Evolutionary conservation across 2,113 vertebrate species (phyloP).

Genomic region (Nothocercus julius): DNA sequence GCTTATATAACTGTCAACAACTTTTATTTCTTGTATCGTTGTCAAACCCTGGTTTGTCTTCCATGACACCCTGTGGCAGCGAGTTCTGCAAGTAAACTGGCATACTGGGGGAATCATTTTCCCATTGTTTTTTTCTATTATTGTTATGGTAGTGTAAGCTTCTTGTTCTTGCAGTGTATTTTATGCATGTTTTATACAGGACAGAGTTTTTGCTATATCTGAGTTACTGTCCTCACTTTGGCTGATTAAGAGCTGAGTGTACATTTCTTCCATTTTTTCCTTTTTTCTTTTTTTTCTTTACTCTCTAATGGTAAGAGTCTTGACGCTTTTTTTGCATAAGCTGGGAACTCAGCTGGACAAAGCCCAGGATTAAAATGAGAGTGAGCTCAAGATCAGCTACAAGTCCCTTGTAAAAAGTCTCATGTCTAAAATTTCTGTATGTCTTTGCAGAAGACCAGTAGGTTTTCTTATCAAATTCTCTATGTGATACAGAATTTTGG

Average conservation of each 20-base stretch:
- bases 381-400: neutral
- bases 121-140: no score
- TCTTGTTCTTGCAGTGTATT: neutral
- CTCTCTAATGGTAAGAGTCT: neutral
- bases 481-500: neutral
- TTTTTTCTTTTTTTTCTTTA: neutral
- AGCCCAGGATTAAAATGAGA: neutral
- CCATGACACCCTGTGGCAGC: neutral
- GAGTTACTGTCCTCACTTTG: neutral
- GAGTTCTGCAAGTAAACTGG: neutral
- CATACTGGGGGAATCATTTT: neutral
- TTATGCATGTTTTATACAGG: neutral
- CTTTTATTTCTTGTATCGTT: neutral
- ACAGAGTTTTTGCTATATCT: neutral
- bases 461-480: neutral
- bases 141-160: neutral
- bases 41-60: neutral
- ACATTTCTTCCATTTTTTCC: neutral
- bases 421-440: neutral
- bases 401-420: neutral
- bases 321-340: neutral
- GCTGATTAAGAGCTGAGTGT: neutral
- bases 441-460: neutral
- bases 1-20: slow-evolving; percentile 8
- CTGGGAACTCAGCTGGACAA: neutral